Base-by-base conservation (phyloP, 2,888 invertebrate genomes). In the Ptycholaimellus sp. region DNA sequence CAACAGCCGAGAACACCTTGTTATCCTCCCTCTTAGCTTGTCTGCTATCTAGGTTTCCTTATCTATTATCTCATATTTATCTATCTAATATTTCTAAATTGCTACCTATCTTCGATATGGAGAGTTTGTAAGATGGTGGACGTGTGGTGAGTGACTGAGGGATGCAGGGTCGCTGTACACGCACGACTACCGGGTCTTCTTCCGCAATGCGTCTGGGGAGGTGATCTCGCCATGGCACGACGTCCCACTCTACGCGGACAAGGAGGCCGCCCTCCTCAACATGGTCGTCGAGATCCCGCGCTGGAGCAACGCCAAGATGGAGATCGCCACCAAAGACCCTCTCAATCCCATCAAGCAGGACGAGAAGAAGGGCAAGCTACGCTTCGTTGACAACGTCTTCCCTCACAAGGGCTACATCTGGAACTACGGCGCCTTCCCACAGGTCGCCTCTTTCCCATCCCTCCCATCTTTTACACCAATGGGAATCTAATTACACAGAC, bases 221-320 rank as follows among this genome's bases (percentile, higher is more conserved):
- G 73, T 76, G 21, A 71, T 93, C 52, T 90, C 90, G 27, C 85
- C 90, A 19, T 70, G 90, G 61, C 93, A 93, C 64, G 93, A 93
- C 68, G 83, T 93, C 66, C 90, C 90, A 21, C 64, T 90, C 47
- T 73, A 71, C 64, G 76, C 76, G 30, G 53, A 62, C 40, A 50
- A 52, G 38, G 66, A 22, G 17, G 30, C 70, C 49, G 74, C 74
- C 50, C 65, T 74, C 30, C 76, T 74, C 55, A 80, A 93, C 65
- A 90, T 93, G 87, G 72, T 93, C 43, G 87, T 93, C 29, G 93
- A 93, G 65, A 74, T 93, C 47, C 90, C 93, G 42, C 70, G 93
- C 57, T 93, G 93, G 93, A 77, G 78, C 49, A 93, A 93, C 66
- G 85, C 87, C 48, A 93, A 93, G 68, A 90, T 93, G 87, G 93